These are phyloP conservation scores for Taenaris catops DNA, from an alignment of 2,888 invertebrate genomes.

Conservation along the genomic window DNA sequence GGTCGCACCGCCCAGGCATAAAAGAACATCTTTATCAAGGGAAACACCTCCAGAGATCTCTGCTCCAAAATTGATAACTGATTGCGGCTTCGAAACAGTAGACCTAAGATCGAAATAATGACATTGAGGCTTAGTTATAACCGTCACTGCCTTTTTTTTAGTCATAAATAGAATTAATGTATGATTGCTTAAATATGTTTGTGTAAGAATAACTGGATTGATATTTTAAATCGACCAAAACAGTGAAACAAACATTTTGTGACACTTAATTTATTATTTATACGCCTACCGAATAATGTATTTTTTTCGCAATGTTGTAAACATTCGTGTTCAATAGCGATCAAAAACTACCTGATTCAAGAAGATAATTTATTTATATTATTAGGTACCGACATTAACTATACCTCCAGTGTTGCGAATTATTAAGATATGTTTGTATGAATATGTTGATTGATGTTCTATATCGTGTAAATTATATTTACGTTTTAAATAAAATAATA, in stretches of 20 bases:
- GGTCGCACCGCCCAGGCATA: conserved; percentile 66
- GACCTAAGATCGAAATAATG: conserved; percentile 36
- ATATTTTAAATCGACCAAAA: neutral
- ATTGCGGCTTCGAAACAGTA: conserved; percentile 72
- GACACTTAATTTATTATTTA: too few relatives aligned
- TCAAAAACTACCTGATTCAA: too few relatives aligned
- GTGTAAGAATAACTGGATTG: neutral
- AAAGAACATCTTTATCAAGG: conserved; percentile 56
- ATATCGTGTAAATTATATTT: conserved; percentile 40
- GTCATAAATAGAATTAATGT: conserved; percentile 28
- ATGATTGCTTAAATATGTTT: conserved; percentile 10
- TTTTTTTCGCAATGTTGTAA: too few relatives aligned
- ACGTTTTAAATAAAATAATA: conserved; percentile 54
- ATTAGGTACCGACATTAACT: too few relatives aligned
- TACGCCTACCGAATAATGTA: too few relatives aligned
- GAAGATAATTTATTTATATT: too few relatives aligned
- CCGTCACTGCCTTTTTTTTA: conserved; percentile 35
- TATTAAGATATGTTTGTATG: too few relatives aligned
- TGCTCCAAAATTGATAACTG: conserved; percentile 55
- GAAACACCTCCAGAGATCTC: conserved; percentile 57
- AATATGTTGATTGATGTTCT: too few relatives aligned
- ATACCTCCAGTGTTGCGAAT: too few relatives aligned
- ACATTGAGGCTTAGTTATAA: conserved; percentile 17
- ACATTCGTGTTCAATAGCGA: too few relatives aligned
- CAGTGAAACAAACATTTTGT: too few relatives aligned